Evolutionary conservation across 2,797 vertebrate genomes (phyloP), one percentile per base, ranked within the genome.

Genomic region (Miichthys miiuy): DNA sequence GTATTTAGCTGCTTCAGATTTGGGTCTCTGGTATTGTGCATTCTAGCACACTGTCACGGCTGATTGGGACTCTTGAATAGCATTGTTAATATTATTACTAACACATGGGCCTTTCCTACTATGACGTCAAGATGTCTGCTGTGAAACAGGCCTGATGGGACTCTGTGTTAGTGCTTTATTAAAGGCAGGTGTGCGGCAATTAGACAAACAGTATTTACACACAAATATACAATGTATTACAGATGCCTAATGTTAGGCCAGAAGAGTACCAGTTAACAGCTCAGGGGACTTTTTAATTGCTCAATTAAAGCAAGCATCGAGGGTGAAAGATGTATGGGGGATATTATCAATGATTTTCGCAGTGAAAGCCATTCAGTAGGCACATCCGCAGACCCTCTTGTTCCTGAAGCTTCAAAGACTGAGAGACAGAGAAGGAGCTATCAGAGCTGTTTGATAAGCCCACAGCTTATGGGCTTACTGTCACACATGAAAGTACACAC

Each of bases 391-490:
- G 65, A 75, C 48, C 64, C 65, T 75, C 80, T 83, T 88, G 73
- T 84, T 87, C 83, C 79, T 81, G 73, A 72, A 67, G 85, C 88
- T 89, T 91, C 86, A 89, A 87, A 90, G 88, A 73, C 75, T n/a
- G 52, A 51, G 69, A 87, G 68, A 82, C 82, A 77, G 74, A 73
- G 64, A 85, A 78, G 58, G 75, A 87, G 75, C 75, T 73, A 90
- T 82, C 85, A 71, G 77, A 81, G 80, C 77, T 64, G 73, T 89
- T 88, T 90, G 87, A 90, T 90, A 91, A 90, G 80, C 83, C 82
- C 79, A 82, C 73, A 83, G 89, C 87, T 91, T 87, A 88, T 55
- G 6, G 86, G 84, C 87, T 91, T 89, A 91, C 84, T 85, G 85
- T 84, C 83, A 82, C 87, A 88, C 86, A 91, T 84, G 68, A 86